Base-by-base conservation (phyloP, 2,888 invertebrate genomes). In the Eupithecia abbreviata region DNA sequence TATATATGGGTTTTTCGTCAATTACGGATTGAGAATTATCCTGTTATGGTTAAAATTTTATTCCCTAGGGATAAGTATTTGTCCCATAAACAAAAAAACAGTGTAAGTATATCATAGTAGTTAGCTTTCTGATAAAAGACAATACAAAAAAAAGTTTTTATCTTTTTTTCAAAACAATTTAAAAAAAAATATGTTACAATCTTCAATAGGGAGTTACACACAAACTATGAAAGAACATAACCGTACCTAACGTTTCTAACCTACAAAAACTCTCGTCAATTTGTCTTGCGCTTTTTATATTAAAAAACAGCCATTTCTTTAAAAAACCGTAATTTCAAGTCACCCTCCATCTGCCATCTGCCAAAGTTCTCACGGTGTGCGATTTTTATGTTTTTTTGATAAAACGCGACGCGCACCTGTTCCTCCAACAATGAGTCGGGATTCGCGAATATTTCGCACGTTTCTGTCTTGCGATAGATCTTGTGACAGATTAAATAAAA, bases 301-400 rank as follows among this genome's bases (percentile, higher is more conserved):
- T n/a, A 68, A 43, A 68, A 68, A 68, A 68, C 15, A 42, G 42
- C 66, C 66, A 4, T 42, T 74, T 65, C 51, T 51, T 45, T 41
- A 2, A 77, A 71, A 77, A 77, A 71, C 72, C 42, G 68, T 74
- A 76, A 43, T 68, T 62, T 70, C 72, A 68, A 58, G 74, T 72
- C 72, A 71, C 75, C 76, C 80, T 67, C 71, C 30, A 18, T 55
- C 43, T 41, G 65, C 80, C 80, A 80, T 83, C 84, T 84, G 84
- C 80, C 80, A 68, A 55, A 65, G 68, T 83, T 84, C 84, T 83
- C 84, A 83, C 84, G 83, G 69, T 73, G 30, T 47, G 55, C 66
- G 41, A 65, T 69, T 77, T 75, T 81, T 79, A 76, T 77, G 51
- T 68, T 80, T 74, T 82, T 77, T 77, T 58, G 9, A 30, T 30